These are phyloP conservation scores for Drosophila paramelanica DNA, from an alignment of 2,888 invertebrate species.

Conservation along the genomic window DNA sequence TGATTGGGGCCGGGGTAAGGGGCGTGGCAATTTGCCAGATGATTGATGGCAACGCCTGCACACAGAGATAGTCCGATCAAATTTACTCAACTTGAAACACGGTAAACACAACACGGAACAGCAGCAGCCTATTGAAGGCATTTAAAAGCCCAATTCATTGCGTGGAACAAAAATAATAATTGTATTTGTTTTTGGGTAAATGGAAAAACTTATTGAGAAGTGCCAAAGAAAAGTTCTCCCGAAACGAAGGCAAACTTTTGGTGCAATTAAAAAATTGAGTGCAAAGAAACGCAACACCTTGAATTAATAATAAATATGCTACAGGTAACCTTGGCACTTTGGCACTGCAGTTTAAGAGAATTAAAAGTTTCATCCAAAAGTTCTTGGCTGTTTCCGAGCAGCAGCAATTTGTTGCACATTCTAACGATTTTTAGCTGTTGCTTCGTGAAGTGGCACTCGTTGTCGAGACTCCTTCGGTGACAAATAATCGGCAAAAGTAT, in stretches of 20 bases:
- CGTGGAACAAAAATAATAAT: not conserved
- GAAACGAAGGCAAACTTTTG: not conserved
- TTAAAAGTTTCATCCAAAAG: not conserved
- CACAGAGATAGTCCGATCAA: slow-evolving; percentile 10
- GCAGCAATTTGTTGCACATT: slow-evolving; percentile 3
- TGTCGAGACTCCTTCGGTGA: slow-evolving; percentile 29
- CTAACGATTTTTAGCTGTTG: slow-evolving; percentile 2
- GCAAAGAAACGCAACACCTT: slow-evolving; percentile 7
- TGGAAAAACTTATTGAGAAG: not conserved
- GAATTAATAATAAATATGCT: too few species aligned
- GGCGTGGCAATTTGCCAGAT: slow-evolving; percentile 35
- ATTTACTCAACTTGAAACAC: not conserved
- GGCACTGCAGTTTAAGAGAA: not conserved
- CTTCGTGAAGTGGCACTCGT: slow-evolving; percentile 3
- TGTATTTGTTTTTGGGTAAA: too few species aligned
- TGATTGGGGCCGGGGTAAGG: slow-evolving; percentile 37
- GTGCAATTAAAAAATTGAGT: slow-evolving; percentile 1
- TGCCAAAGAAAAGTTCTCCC: not conserved
- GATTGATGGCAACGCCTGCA: slow-evolving; percentile 51
- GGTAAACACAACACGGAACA: not conserved
- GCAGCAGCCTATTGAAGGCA: not conserved
- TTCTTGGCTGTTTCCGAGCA: not conserved
- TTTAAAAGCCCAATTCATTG: not conserved
- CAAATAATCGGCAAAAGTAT: slow-evolving; percentile 42
- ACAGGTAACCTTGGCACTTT: not conserved